Conservation (phyloP, 2,888 invertebrate species). For the Philonicus albiceps region DNA sequence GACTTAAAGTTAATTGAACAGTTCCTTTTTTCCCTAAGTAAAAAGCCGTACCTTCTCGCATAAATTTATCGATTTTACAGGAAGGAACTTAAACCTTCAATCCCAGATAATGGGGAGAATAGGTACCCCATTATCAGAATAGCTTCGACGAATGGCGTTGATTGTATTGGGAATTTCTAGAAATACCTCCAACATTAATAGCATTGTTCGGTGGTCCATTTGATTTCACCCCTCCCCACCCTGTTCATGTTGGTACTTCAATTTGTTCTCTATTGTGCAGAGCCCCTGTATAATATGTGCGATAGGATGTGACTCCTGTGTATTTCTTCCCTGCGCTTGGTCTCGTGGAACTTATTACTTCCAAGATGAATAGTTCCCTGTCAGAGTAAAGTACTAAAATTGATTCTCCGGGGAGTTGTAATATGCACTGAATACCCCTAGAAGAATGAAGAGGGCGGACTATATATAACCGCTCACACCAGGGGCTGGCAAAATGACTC, state of each 20-base stretch:
- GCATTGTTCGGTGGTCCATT: not conserved
- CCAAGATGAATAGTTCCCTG: not conserved
- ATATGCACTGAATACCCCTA: not conserved
- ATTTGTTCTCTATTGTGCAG: not conserved
- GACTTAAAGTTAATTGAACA: no score
- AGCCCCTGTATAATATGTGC: not conserved
- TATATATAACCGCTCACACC: not conserved
- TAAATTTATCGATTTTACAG: not conserved
- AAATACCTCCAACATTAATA: not conserved
- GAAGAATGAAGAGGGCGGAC: not conserved
- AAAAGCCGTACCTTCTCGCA: not conserved
- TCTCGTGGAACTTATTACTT: not conserved
- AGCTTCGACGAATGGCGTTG: not conserved
- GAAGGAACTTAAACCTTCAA: not conserved
- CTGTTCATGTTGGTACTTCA: not conserved
- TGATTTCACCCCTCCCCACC: not conserved
- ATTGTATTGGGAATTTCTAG: not conserved
- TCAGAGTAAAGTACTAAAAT: not conserved
- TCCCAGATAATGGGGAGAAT: not conserved
- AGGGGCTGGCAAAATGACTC: not conserved
- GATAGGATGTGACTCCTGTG: not conserved
- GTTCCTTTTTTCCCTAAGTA: not conserved
- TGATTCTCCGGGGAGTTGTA: not conserved
- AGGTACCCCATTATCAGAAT: not conserved
- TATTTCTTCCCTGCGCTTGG: not conserved